These are phyloP conservation scores for Drosophila bocki DNA, from an alignment of 1,140 invertebrate species.

Conservation along the genomic window DNA sequence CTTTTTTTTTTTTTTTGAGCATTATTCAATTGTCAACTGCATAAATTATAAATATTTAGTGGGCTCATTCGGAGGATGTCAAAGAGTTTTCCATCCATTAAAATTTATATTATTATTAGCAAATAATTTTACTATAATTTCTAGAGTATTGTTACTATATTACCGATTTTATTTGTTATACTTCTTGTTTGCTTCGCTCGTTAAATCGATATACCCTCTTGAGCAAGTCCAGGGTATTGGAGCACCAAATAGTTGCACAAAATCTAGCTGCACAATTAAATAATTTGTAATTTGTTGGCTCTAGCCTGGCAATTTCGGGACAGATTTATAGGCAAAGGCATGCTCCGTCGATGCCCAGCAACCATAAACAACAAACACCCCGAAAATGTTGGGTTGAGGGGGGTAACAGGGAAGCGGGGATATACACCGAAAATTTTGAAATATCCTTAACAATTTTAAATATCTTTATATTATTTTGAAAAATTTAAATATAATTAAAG, in stretches of 20 bases:
- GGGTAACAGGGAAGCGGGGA: neutral
- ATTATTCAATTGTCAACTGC: conserved; percentile 67
- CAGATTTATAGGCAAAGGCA: conserved; percentile 61
- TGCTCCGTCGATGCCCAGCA: conserved; percentile 54
- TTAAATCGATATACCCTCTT: neutral
- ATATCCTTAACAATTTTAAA: neutral
- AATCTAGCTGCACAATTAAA: conserved; percentile 72
- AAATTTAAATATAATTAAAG: no score
- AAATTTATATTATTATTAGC: neutral
- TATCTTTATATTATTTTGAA: no score
- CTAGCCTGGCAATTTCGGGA: conserved; percentile 55
- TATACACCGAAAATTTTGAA: conserved; percentile 12
- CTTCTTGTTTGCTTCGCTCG: neutral
- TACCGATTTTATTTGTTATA: neutral
- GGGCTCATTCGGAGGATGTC: conserved; percentile 44
- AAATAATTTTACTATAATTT: neutral
- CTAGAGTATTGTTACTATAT: neutral
- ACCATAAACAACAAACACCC: conserved; percentile 48
- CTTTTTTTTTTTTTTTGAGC: conserved; percentile 16
- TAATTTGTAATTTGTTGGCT: conserved; percentile 59
- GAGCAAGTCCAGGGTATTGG: conserved; percentile 10
- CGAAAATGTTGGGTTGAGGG: no score
- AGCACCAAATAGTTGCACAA: conserved; percentile 57
- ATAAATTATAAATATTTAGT: conserved; percentile 75
- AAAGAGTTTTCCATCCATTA: no score